Conservation (phyloP, 2,888 invertebrate genomes). For the Odontomyia ornata region DNA sequence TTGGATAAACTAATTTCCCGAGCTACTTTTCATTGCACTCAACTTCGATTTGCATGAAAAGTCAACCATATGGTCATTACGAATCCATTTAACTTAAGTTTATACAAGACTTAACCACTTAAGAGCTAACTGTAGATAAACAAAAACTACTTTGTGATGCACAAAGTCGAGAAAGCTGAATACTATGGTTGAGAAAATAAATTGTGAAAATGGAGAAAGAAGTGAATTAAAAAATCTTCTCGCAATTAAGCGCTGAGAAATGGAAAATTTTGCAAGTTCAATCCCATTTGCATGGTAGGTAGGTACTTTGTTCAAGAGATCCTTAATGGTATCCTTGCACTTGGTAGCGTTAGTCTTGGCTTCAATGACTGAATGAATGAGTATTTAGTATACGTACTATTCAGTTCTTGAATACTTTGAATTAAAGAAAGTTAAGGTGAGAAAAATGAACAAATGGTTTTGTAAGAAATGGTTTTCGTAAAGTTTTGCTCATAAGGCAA, state of each 20-base stretch:
- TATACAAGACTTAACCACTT: constrained; percentile 38
- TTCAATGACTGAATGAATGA: too few relatives aligned
- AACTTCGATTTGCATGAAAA: background rate
- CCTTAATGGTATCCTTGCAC: too few relatives aligned
- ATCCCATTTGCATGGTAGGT: background rate
- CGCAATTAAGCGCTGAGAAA: background rate
- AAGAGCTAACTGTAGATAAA: constrained; percentile 39
- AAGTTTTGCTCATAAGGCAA: too few relatives aligned
- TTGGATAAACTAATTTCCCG: too few relatives aligned
- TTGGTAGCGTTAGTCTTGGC: too few relatives aligned
- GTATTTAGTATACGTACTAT: too few relatives aligned
- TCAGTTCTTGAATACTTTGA: too few relatives aligned
- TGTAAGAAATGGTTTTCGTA: too few relatives aligned
- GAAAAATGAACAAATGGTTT: too few relatives aligned
- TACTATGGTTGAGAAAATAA: background rate
- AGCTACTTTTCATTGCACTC: background rate
- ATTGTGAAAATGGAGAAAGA: background rate
- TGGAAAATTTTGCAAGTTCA: background rate
- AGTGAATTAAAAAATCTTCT: background rate
- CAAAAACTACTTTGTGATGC: constrained; percentile 28
- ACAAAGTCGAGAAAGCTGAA: background rate
- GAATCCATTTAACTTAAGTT: constrained; percentile 38
- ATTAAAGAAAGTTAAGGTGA: too few relatives aligned
- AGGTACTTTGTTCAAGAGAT: too few relatives aligned
- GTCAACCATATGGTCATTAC: constrained; percentile 8